phyloP scores from a whole-genome alignment of 2,797 vertebrate species.

The Gymnodraco acuticeps region DNA sequence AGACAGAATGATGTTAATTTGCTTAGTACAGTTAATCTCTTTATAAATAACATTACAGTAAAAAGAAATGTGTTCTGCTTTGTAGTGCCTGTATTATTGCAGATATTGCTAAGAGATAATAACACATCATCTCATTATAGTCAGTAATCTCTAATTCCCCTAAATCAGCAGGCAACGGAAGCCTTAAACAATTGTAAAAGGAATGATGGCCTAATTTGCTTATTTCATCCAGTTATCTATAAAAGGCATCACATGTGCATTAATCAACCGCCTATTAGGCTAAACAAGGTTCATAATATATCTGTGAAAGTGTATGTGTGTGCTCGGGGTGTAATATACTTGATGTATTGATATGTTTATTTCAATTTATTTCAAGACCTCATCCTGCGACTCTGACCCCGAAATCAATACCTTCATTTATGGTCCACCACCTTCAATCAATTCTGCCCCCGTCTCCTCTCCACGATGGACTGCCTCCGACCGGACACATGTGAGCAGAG shows the following conservation, averaged over 20 bases:
- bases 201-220: conserved; percentile 49
- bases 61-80: conserved; percentile 7
- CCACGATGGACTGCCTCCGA: conserved; percentile 72
- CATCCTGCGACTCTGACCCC: conserved; percentile 80
- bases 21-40: conserved; percentile 20
- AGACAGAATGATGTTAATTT: conserved; percentile 19
- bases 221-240: conserved; percentile 58
- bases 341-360: conserved; percentile 87
- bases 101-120: conserved; percentile 16
- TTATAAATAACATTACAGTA: conserved; percentile 20
- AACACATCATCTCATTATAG: conserved; percentile 12
- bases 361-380: conserved; percentile 86
- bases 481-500: conserved; percentile 76
- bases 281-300: conserved; percentile 81
- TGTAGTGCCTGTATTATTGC: neutral
- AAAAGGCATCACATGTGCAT: conserved; percentile 60
- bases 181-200: conserved; percentile 33
- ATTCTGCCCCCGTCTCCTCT: conserved; percentile 74
- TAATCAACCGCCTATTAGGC: conserved; percentile 73
- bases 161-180: conserved; percentile 34
- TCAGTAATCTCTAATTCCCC: conserved; percentile 28
- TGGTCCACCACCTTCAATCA: conserved; percentile 85
- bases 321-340: conserved; percentile 76
- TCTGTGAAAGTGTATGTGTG: conserved; percentile 67
- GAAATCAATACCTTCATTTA: conserved; percentile 86